These are phyloP conservation scores for Syrphus vitripennis DNA, from an alignment of 2,888 invertebrate species.

Conservation along the genomic window DNA sequence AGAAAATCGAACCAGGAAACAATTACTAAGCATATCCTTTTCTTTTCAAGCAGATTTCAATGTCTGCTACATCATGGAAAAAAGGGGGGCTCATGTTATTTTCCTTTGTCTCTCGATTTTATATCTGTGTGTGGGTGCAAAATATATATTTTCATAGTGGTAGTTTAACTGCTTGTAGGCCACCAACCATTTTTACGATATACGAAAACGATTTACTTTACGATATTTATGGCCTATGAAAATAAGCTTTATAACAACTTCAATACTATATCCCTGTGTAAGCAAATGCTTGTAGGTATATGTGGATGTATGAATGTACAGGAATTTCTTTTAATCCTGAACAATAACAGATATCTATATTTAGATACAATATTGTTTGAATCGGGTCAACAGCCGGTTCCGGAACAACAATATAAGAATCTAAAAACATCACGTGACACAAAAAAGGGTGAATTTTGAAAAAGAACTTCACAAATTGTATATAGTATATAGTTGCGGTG, in stretches of 20 bases:
- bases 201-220: constrained; percentile 69
- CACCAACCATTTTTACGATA: constrained; percentile 72
- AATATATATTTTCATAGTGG: constrained; percentile 35
- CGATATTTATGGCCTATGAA: constrained; percentile 70
- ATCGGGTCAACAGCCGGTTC: constrained; percentile 62
- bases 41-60: neutral
- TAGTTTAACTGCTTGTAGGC: constrained; percentile 72
- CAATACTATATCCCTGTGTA: neutral
- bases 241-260: constrained; percentile 55
- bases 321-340: neutral
- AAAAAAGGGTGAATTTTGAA: constrained; percentile 16
- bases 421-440: neutral
- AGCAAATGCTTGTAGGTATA: neutral
- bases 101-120: constrained; percentile 36
- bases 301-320: constrained; percentile 12
- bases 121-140: constrained; percentile 13
- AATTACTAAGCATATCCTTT: constrained; percentile 44
- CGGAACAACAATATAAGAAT: constrained; percentile 48
- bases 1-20: constrained; percentile 40
- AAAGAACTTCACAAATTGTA: neutral
- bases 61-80: neutral
- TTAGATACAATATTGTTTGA: constrained; percentile 12
- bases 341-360: constrained; percentile 5
- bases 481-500: constrained; percentile 4
- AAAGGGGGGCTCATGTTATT: constrained; percentile 33